Evolutionary conservation across 2,888 invertebrate species (phyloP), one percentile per base, ranked within the genome.

Genomic region (Hipparchia semele): DNA sequence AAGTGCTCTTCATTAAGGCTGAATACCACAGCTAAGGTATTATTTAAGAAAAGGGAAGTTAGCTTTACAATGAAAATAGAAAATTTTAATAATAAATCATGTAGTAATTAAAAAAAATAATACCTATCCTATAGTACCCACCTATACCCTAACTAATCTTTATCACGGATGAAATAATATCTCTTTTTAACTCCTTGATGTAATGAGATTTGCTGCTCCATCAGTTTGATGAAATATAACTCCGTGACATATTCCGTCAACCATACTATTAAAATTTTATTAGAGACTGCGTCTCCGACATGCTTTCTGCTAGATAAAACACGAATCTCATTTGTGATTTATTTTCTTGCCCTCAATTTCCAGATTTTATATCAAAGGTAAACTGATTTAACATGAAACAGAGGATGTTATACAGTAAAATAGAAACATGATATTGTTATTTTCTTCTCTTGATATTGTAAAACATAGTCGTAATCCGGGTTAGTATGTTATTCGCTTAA

Each of bases 191-290:
- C 56, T 2, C 23, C 23, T n/a, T 23, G 23, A 58, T 23, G 6
- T 56, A n/a, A n/a, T 13, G 7, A 2, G 7, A 8, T 58, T 23
- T 23, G 23, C 58, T 58, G 8, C 8, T 58, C 23, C 13, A 58
- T 12, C 13, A 58, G 23, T 8, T 3, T 4, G 39, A 39, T 1
- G 39, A 5, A 39, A 39, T 8, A 58, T 23, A 13, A 13, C 58
- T 8, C 7, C 23, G 23, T 58, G 56, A 13, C 13, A 58, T 58
- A 83, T 83, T 83, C 83, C 81, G 81, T 83, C 83, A 84, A 79
- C 77, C 78, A 81, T 85, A 82, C 81, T 82, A 87, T 89, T 86
- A 87, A 87, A 84, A 78, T 84, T 87, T 88, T 88, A 87, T 87
- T 85, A 81, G 81, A 73, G 80, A 78, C 80, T 79, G 79, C 79